Evolutionary conservation across 1,140 invertebrate genomes (phyloP), one percentile per base, ranked within the genome.

Genomic region (Littorina saxatilis): DNA sequence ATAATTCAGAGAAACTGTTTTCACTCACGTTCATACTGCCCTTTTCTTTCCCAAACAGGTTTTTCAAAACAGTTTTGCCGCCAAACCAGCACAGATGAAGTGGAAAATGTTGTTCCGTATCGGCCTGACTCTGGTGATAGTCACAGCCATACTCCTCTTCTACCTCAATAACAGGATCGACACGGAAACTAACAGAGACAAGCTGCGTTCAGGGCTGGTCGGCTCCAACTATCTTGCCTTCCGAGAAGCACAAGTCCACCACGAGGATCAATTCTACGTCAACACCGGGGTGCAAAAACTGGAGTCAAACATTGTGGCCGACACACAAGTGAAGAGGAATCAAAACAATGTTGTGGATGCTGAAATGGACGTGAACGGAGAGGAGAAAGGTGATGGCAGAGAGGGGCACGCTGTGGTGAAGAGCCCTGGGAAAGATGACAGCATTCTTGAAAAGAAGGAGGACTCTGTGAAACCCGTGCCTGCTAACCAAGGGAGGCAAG

Each of bases 41-140:
- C 27, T 87, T 85, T 55, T 88, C 84, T 79, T 47, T 84, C 17
- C 82, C 84, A 43, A 83, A 86, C 29, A 35, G 61, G 20, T 13
- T 55, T 55, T 55, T 55, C 13, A 55, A n/a, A 15, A n/a, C 52
- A 55, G 13, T 55, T 55, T 55, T 55, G 52, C n/a, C 13, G 13
- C n/a, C n/a, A n/a, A n/a, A n/a, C n/a, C 70, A 50, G 40, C 23
- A n/a, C 75, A 35, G 32, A 83, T 83, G 82, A 75, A 70, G 66
- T 74, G 77, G 52, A 85, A 52, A 68, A 88, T 88, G 86, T 27
- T 88, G 27, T 88, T 88, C 66, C 87, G 87, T 77, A 76, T 88
- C 80, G 86, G 87, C 32, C 79, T 88, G 32, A 86, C 86, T 32
- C 70, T 88, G 0, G 83, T 88, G 15, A 58, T 88, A 11, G 15